Base-by-base conservation (phyloP, 2,797 vertebrate genomes). In the Balearica regulorum region DNA sequence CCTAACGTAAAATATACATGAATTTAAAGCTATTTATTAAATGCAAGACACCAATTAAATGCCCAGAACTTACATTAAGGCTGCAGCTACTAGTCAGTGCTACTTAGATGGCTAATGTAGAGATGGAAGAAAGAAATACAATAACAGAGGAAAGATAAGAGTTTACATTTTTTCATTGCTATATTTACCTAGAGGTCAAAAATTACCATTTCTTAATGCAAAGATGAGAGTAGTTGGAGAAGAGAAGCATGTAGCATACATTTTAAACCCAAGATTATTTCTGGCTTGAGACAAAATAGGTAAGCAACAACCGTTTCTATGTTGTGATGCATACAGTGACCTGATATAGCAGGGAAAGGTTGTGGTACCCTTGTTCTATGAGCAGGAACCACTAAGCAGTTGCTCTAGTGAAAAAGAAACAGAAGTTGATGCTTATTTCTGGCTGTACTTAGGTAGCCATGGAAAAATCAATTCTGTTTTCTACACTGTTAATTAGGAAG, bases 401-500 rank as follows among this genome's bases (percentile, higher is more conserved):
- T 61, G 14, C 5, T 76, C 1, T 54, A 65, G 25, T 11, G 39
- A 72, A 87, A 83, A 72, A 80, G 8, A 83, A 91, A 55, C 5
- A 57, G 22, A 65, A 66, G 5, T 13, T 78, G 33, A 28, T 78
- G 22, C 1, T 79, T 72, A 26, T 39, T 91, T 87, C 28, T 85
- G 7, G 28, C 65, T 58, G 88, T 24, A 83, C 77, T 72, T 87
- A 54, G 6, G 13, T 41, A 88, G 24, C 14, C 35, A 64, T 33
- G 83, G 64, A 79, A 89, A 93, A 84, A 87, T 72, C 43, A 66
- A 9, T 79, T 77, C 6, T 51, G 11, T 66, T 91, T 90, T 84
- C 64, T 77, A n/a, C 10, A 46, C 12, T 46, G 4, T 35, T 80
- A 90, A 46, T 65, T 73, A 85, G 10, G 26, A 94, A 87, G 7